Base-by-base conservation (phyloP, 2,888 invertebrate genomes). In the Chloroclystis v-ata region DNA sequence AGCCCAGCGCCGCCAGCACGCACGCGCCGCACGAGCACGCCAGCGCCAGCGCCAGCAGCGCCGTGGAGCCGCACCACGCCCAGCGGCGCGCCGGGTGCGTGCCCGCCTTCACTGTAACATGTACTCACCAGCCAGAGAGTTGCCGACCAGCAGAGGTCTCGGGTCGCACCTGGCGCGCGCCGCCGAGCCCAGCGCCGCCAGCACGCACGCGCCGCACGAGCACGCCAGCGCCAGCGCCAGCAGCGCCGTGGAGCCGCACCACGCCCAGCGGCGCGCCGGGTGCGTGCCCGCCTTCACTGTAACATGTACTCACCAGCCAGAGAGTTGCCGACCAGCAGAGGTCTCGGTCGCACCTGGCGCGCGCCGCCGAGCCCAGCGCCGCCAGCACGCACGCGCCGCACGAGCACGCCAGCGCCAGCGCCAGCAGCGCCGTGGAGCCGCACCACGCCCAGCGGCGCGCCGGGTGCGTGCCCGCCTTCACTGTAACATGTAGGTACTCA, bases 381-480 rank as follows among this genome's bases (percentile, higher is more conserved):
- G 26, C 26, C 8, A 26, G 4, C 8, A 26, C 26, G 9, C 26
- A 26, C 5, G 9, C 26, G 26, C 8, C 26, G 9, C 26, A 4
- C 7, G 26, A 9, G 9, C 26, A 6, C 9, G 8, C 9, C 26
- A 26, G 8, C 5, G 26, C 9, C 8, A 6, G 1, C 8, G 1
- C 26, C 3, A 20, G 20, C 20, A 20, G 20, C 20, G 5, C 20
- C 20, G 20, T 20, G 20, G 20, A 4, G 20, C 20, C 20, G 20
- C 20, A 20, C 20, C 20, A 20, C 2, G 20, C 20, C 20, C 20
- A 20, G 20, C 20, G 20, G 20, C 20, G 20, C 3, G 20, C 20
- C 5, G 20, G 20, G 20, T 20, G 20, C 5, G 20, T 20, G 20
- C 20, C 85, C 0, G 78, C 72, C 54, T 75, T 78, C 20, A 86